Base-by-base conservation (phyloP, 1,140 invertebrate genomes). In the Calliphora vicina region DNA sequence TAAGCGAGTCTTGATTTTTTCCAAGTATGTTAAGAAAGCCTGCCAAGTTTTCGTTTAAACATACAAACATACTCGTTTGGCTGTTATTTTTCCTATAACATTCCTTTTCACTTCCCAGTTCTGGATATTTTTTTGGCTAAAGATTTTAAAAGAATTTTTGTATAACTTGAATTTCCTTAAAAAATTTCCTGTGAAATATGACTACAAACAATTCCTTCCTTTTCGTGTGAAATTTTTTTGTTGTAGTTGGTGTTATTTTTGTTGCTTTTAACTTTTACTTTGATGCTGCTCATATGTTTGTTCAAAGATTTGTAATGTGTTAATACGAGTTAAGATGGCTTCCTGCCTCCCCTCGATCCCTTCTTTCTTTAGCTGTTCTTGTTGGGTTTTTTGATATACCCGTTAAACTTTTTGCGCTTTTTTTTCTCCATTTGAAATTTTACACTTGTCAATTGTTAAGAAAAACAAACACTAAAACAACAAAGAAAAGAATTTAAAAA, bases 281-380 rank as follows among this genome's bases (percentile, higher is more conserved):
- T 67, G 61, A 67, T 67, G 20, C 61, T 67, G 17, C 10, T 67
- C 3, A 4, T 57, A 35, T 57, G 45, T 57, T 57, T 57, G 4
- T 15, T 76, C 23, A 15, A 12, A 78, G 74, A 43, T 78, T 25
- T 43, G 35, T 45, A 78, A 67, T 23, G 74, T 78, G 74, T 78
- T 78, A 78, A 78, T 78, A 78, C 42, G 25, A 78, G 35, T 45
- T 43, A 78, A 45, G n/a, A 45, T 43, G n/a, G n/a, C n/a, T n/a
- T n/a, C n/a, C n/a, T n/a, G n/a, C n/a, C n/a, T n/a, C n/a, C n/a
- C n/a, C n/a, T n/a, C n/a, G n/a, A n/a, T n/a, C n/a, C n/a, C n/a
- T n/a, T n/a, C n/a, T 35, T 27, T 35, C 12, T 42, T 29, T 42
- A n/a, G n/a, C 27, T 76, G 8, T 27, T 57, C n/a, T 17, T 10